Evolutionary conservation across 2,888 invertebrate species (phyloP), one percentile per base, ranked within the genome.

Genomic region (Metalampra italica): DNA sequence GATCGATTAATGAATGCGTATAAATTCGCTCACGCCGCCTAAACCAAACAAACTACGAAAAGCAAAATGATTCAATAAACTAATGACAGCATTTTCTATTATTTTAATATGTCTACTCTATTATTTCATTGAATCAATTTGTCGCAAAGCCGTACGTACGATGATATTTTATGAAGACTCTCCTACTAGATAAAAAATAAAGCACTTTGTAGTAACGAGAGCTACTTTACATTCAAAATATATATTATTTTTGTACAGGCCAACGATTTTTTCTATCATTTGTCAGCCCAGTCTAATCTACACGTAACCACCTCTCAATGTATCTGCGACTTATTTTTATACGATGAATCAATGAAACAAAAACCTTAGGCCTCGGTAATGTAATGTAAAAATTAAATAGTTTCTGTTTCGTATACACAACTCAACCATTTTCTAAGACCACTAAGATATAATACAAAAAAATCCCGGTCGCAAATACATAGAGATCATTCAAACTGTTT

Each of bases 231-330:
- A 75, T 62, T 72, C 68, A 71, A 46, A 77, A 77, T 78, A 78
- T 78, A 78, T 76, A 77, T 77, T 72, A 77, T 74, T 76, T 80
- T 81, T 81, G 76, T 78, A 81, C 76, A 78, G 73, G 73, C 79
- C 74, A 76, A 77, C 65, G 59, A 53, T 9, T 14, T 62, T 60
- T 56, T 60, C 60, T 52, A 57, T 68, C 60, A 57, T 55, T 60
- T 50, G 60, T 62, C 61, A 57, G 65, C 65, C 66, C 62, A 59
- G 57, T 56, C 60, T 53, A 57, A 11, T 51, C 55, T 62, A 64
- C 57, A 45, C 47, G 43, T 57, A 55, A 53, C 56, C 45, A 49
- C 47, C 54, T 62, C 71, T 71, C 69, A 66, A 64, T 66, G 71
- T 71, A 78, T 72, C 70, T 71, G 50, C 73, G 69, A 68, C 61